Evolutionary conservation across 2,888 invertebrate species (phyloP).

Genomic region (Empis livida): DNA sequence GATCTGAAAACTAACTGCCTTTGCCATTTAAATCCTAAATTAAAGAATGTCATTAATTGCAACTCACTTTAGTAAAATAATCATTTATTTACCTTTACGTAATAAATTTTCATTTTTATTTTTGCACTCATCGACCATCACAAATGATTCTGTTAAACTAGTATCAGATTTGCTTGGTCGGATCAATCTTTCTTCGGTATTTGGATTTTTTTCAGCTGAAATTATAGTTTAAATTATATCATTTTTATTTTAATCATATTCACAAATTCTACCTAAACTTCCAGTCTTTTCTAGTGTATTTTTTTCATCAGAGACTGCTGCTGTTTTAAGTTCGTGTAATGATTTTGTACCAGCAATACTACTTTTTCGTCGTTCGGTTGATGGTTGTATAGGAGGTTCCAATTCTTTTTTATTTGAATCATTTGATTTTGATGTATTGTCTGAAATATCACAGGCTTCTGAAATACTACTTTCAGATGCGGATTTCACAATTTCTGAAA

Average conservation of each 20-base stretch:
- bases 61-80: too few relatives aligned
- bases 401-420: slow-evolving; percentile 30
- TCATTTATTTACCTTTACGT: slow-evolving; percentile 23
- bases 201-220: slow-evolving; percentile 21
- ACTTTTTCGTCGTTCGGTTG: slow-evolving; percentile 25
- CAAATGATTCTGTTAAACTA: slow-evolving; percentile 81
- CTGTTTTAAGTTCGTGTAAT: slow-evolving; percentile 35
- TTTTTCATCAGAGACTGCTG: slow-evolving; percentile 27
- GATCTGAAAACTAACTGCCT: slow-evolving; percentile 84
- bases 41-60: too few relatives aligned
- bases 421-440: slow-evolving; percentile 55
- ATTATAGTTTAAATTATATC: neutral
- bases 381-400: slow-evolving; percentile 1
- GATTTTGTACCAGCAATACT: slow-evolving; percentile 34
- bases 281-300: slow-evolving; percentile 11
- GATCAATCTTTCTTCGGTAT: slow-evolving; percentile 47
- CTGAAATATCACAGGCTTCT: slow-evolving; percentile 58
- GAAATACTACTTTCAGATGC: slow-evolving; percentile 83
- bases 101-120: slow-evolving; percentile 25
- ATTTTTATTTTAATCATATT: too few relatives aligned
- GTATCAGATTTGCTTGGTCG: slow-evolving; percentile 83
- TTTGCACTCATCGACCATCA: slow-evolving; percentile 48
- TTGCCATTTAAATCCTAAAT: slow-evolving; percentile 71
- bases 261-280: neutral
- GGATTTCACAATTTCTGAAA: slow-evolving; percentile 53